Base-by-base conservation (phyloP, 2,888 invertebrate species). In the Trachelus stipa region DNA sequence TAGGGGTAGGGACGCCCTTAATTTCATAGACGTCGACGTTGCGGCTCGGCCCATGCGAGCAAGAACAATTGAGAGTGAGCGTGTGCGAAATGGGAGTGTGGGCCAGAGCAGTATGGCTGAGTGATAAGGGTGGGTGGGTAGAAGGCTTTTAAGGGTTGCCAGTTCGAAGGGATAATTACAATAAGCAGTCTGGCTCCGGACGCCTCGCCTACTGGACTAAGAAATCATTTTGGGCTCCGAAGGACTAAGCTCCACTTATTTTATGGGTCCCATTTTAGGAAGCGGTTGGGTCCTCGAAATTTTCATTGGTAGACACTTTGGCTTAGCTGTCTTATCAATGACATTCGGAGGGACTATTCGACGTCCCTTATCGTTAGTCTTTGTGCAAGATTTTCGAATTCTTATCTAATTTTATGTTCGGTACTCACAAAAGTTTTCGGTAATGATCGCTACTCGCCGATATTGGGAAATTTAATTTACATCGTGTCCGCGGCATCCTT, bases 11-110 rank as follows among this genome's bases (percentile, higher is more conserved):
- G 79, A 85, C 84, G 85, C 88, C 85, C 88, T 88, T 88, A 88
- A 88, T 88, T 88, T 88, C 86, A 88, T 88, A 86, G 87, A 87
- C 85, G 87, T 86, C 71, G 71, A 77, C 76, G 69, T 76, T 68
- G 74, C 78, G 71, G 81, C 78, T 74, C 75, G 79, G 82, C 77
- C 73, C 86, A 86, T 87, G 84, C 85, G 85, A 88, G 87, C 88
- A 88, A 86, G 88, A 88, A 88, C 87, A 88, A 88, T 88, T 83
- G 86, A 86, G 87, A 87, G 84, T 82, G 82, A 87, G 88, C 88
- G 88, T 87, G 87, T 86, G 86, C 85, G 81, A 81, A 84, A 79
- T 80, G 83, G 85, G 85, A 83, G 82, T 82, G 82, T 37, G 71
- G 31, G 31, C 31, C 31, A 6, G 31, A 15, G 12, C 30, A 0